phyloP scores from a whole-genome alignment of 2,797 vertebrate genomes.

The Numenius phaeopus region DNA sequence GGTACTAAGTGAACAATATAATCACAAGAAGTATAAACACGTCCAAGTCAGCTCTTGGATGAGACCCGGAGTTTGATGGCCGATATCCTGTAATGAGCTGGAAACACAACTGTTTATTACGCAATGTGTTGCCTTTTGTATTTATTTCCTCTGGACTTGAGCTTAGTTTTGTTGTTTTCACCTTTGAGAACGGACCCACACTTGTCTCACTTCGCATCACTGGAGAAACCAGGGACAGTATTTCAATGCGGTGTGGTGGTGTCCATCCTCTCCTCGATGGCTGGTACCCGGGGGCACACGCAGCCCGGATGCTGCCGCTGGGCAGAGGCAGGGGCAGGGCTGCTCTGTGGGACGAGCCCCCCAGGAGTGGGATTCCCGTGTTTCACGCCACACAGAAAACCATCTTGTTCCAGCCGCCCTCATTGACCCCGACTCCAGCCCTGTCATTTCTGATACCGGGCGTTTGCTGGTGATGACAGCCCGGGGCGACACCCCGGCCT shows the following conservation, averaged over 20 bases:
- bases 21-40: background rate
- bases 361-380: fast-evolving
- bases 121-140: background rate
- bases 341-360: fast-evolving
- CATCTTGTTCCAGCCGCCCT: background rate
- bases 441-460: fast-evolving
- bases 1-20: background rate
- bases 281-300: fast-evolving
- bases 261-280: fast-evolving
- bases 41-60: background rate
- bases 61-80: background rate
- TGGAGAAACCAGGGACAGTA: background rate
- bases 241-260: fast-evolving
- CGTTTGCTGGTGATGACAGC: background rate
- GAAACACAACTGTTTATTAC: background rate
- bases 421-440: background rate
- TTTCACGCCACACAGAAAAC: background rate
- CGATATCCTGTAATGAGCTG: background rate
- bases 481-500: background rate
- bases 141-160: background rate
- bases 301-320: fast-evolving
- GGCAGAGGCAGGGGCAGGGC: background rate
- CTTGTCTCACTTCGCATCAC: fast-evolving
- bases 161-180: background rate
- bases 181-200: background rate